Evolutionary conservation across 2,797 vertebrate genomes (phyloP).

Genomic region (Coranthus polyacanthus): DNA sequence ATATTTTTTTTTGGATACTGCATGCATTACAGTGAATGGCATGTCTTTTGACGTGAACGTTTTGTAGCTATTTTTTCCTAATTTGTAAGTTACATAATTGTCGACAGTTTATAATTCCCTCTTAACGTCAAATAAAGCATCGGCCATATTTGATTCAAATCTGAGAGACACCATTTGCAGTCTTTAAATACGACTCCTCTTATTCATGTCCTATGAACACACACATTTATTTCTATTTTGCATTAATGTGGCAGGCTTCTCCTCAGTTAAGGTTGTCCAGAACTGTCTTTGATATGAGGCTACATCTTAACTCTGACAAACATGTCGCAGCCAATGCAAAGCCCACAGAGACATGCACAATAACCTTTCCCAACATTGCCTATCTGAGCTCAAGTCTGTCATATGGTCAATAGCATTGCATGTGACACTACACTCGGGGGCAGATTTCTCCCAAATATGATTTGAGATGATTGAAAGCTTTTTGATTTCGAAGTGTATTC

Average conservation of each 20-base stretch:
- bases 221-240: constrained; percentile 1
- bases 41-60: too few species aligned
- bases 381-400: constrained; percentile 88
- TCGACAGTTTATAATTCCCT: too few species aligned
- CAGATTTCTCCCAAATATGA: constrained; percentile 95
- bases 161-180: too few species aligned
- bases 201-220: too few species aligned
- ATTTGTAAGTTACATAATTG: too few species aligned
- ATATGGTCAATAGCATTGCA: constrained; percentile 93
- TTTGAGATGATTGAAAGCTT: constrained; percentile 99
- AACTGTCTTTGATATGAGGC: constrained; percentile 68
- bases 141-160: too few species aligned
- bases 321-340: constrained; percentile 90
- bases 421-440: constrained; percentile 89
- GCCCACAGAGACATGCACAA: constrained; percentile 87
- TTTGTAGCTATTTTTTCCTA: too few species aligned
- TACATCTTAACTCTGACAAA: constrained; percentile 84
- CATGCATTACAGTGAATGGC: too few species aligned
- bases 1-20: too few species aligned
- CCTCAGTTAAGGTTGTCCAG: constrained; percentile 40
- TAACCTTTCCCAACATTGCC: constrained; percentile 95
- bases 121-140: too few species aligned
- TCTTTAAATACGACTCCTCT: too few species aligned
- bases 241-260: constrained; percentile 39
- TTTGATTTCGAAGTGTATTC: constrained; percentile 99